phyloP scores from a whole-genome alignment of 2,888 invertebrate genomes.

The Hypomecis atomaria region DNA sequence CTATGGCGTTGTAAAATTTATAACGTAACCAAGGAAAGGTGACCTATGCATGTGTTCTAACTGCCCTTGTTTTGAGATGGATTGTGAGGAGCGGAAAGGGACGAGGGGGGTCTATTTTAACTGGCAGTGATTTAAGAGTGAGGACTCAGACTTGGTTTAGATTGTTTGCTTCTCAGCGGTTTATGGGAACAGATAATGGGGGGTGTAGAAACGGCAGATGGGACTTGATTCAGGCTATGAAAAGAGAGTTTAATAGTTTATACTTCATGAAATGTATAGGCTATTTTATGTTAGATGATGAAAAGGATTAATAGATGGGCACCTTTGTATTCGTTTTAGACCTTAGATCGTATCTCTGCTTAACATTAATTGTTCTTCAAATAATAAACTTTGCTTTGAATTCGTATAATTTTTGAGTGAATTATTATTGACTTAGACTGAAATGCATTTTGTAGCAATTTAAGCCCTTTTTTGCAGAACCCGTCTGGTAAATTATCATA shows the following conservation, averaged over 20 bases:
- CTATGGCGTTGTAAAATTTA: constrained; percentile 66
- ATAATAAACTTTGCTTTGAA: too few species aligned
- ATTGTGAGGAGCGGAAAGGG: constrained; percentile 35
- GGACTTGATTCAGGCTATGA: constrained; percentile 59
- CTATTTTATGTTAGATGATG: neutral
- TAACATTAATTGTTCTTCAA: too few species aligned
- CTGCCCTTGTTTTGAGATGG: constrained; percentile 12
- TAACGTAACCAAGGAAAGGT: constrained; percentile 49
- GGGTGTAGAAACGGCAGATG: constrained; percentile 71
- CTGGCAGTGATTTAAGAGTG: constrained; percentile 62
- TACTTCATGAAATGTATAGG: neutral
- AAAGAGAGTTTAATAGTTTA: constrained; percentile 42
- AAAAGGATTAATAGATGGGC: too few species aligned
- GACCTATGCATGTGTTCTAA: constrained; percentile 42
- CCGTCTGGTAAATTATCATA: too few species aligned
- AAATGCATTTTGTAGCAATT: too few species aligned
- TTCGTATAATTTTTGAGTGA: too few species aligned
- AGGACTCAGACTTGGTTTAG: constrained; percentile 64
- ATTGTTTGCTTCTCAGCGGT: constrained; percentile 75
- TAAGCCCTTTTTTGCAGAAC: too few species aligned
- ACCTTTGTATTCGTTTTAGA: too few species aligned
- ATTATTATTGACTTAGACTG: too few species aligned
- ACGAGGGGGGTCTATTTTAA: constrained; percentile 47
- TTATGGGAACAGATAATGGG: constrained; percentile 76
- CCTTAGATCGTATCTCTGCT: too few species aligned